A percentile compares a stretch with the other conserved stretches of the same genome.
Evolutionary conservation across 23 tunicate species (phyloP).

Genomic region (Corella eumyota): DNA sequence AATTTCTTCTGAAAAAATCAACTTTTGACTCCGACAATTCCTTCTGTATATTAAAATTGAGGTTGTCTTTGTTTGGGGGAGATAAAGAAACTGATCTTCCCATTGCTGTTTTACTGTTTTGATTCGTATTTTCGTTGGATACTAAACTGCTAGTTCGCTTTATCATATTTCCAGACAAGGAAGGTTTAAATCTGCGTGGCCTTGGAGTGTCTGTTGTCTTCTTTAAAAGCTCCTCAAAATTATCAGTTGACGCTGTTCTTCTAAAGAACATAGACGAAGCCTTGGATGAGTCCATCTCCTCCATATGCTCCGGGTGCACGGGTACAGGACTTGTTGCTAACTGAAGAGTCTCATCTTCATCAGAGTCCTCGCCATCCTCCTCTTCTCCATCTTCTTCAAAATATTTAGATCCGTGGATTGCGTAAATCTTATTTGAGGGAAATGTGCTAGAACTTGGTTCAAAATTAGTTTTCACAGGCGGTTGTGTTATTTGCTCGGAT

Average conservation of each 20-base stretch:
- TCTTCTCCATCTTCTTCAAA: constrained; percentile 39
- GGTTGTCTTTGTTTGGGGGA: constrained; percentile 10
- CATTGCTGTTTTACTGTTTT: constrained; percentile 3
- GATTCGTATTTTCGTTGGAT: not conserved
- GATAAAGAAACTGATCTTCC: constrained; percentile 29
- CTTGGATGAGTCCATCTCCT: constrained; percentile 5
- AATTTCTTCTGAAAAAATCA: constrained; percentile 4
- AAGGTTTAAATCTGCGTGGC: constrained; percentile 3
- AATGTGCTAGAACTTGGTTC: not conserved
- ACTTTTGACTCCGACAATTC: not conserved
- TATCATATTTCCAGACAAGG: not conserved
- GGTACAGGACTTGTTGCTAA: constrained; percentile 70
- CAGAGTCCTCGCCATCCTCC: not conserved
- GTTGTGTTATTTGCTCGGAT: too few relatives aligned
- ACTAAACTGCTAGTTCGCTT: constrained; percentile 11
- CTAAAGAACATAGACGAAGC: constrained; percentile 43
- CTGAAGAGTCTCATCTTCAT: constrained; percentile 55
- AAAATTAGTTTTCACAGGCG: not conserved
- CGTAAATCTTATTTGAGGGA: constrained; percentile 11
- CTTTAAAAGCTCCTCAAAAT: constrained; percentile 57
- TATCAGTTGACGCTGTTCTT: constrained; percentile 77
- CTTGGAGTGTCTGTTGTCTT: constrained; percentile 32
- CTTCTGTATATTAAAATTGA: too few relatives aligned
- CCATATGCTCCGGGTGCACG: constrained; percentile 50
- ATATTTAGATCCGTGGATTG: constrained; percentile 26